Evolutionary conservation across 2,797 vertebrate species (phyloP).

Genomic region (Hydrolagus colliei): DNA sequence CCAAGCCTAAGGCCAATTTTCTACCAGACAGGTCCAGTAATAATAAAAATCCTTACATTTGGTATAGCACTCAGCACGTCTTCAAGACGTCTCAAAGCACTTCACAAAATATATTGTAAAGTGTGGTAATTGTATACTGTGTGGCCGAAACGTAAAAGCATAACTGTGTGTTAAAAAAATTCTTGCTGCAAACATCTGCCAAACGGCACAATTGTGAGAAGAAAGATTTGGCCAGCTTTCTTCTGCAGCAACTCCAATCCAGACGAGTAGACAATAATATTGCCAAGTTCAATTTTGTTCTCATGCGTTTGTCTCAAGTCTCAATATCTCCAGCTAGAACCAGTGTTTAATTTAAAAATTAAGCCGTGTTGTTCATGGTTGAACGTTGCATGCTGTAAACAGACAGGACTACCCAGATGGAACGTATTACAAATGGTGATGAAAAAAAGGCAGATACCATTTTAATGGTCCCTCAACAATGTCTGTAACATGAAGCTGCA

Average conservation of each 20-base stretch:
- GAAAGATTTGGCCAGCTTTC: neutral
- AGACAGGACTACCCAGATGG: neutral
- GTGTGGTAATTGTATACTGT: too few species aligned
- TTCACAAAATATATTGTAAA: too few species aligned
- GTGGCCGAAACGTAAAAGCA: neutral
- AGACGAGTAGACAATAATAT: neutral
- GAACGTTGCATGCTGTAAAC: neutral
- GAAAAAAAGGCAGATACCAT: neutral
- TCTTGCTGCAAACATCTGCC: slow-evolving; percentile 18
- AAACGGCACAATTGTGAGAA: neutral
- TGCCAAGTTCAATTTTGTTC: neutral
- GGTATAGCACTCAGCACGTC: too few species aligned
- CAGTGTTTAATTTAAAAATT: slow-evolving; percentile 1
- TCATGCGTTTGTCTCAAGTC: neutral
- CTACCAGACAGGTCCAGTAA: neutral
- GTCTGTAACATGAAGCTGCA: neutral
- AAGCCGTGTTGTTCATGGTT: neutral
- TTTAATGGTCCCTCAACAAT: neutral
- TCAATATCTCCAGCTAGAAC: neutral
- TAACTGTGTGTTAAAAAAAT: neutral
- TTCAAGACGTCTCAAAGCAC: too few species aligned
- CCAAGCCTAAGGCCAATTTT: neutral
- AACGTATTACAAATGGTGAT: neutral
- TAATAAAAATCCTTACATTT: too few species aligned
- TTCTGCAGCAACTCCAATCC: neutral